A percentile compares a stretch with the other conserved stretches of the same genome.
Evolutionary conservation across 2,797 vertebrate species (phyloP).

Genomic region (Zenarchopterus dispar): DNA sequence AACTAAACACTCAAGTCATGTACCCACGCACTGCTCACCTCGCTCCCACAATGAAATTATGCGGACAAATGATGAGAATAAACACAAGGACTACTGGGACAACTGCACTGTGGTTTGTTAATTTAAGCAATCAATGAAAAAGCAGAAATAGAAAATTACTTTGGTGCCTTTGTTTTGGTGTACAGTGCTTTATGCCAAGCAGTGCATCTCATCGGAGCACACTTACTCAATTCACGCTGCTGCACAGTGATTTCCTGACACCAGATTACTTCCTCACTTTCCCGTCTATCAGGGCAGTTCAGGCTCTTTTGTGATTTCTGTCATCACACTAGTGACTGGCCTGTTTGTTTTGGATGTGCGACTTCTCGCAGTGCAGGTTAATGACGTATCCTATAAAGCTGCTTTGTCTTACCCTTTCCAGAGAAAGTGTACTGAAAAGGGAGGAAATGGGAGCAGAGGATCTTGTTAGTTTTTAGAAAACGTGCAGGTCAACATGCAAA

Average conservation of each 20-base stretch:
- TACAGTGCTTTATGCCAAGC: constrained; percentile 31
- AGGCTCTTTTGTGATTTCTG: constrained; percentile 36
- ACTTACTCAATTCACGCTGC: constrained; percentile 26
- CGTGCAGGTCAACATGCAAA: constrained; percentile 75
- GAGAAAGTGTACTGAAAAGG: constrained; percentile 21
- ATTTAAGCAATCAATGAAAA: constrained; percentile 68
- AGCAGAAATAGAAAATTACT: constrained; percentile 64
- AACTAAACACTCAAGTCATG: constrained; percentile 32
- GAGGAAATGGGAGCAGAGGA: constrained; percentile 49
- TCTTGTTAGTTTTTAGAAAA: constrained; percentile 60
- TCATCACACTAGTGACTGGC: constrained; percentile 35
- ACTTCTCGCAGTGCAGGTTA: constrained; percentile 34
- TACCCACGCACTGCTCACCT: constrained; percentile 33
- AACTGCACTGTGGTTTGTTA: constrained; percentile 46
- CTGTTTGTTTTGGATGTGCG: constrained; percentile 26
- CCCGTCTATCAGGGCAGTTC: constrained; percentile 37
- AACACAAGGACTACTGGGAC: constrained; percentile 53
- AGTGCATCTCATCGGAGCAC: constrained; percentile 36
- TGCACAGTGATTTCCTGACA: constrained; percentile 43
- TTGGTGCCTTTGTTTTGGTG: constrained; percentile 59
- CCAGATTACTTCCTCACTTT: constrained; percentile 53
- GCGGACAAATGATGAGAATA: constrained; percentile 56
- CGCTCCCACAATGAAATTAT: constrained; percentile 35
- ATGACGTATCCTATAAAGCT: constrained; percentile 48
- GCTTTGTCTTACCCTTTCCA: constrained; percentile 34